A percentile compares a stretch with the other conserved stretches of the same genome.
Evolutionary conservation across 2,113 vertebrate genomes (phyloP).

Genomic region (Ictalurus punctatus): DNA sequence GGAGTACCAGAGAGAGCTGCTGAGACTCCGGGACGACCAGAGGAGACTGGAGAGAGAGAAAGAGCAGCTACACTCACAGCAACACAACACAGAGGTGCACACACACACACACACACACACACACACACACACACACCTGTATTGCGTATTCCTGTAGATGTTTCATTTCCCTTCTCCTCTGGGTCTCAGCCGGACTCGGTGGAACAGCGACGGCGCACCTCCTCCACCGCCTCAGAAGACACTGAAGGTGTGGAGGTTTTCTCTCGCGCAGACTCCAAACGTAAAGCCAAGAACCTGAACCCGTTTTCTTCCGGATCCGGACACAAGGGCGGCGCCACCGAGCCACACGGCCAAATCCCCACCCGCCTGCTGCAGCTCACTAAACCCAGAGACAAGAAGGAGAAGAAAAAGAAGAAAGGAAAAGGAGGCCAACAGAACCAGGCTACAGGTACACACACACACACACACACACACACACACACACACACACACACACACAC

Average conservation of each 20-base stretch:
- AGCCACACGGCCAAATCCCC: constrained; percentile 71
- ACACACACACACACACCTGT: background rate
- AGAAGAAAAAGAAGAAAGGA: constrained; percentile 84
- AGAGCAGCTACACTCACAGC: constrained; percentile 15
- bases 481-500: no score
- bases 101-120: background rate
- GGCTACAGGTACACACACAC: constrained; percentile 46
- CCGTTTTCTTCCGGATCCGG: constrained; percentile 77
- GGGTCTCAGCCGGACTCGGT: constrained; percentile 34
- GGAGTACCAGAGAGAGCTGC: constrained; percentile 15
- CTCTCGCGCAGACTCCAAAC: constrained; percentile 79
- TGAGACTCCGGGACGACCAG: constrained; percentile 12
- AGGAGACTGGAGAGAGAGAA: constrained; percentile 18
- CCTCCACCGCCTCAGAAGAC: constrained; percentile 78
- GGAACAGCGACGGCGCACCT: constrained; percentile 60
- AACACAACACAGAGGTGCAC: background rate
- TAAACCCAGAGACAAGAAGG: constrained; percentile 87
- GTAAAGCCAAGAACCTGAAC: constrained; percentile 86
- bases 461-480: background rate
- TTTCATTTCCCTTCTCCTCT: background rate
- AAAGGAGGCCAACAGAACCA: constrained; percentile 72
- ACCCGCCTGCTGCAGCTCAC: constrained; percentile 81
- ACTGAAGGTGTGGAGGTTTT: constrained; percentile 77
- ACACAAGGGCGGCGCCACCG: constrained; percentile 66
- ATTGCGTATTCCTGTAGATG: background rate